Base-by-base conservation (phyloP, 53 echinoderm and acorn worm genomes). In the Antedon mediterranea region DNA sequence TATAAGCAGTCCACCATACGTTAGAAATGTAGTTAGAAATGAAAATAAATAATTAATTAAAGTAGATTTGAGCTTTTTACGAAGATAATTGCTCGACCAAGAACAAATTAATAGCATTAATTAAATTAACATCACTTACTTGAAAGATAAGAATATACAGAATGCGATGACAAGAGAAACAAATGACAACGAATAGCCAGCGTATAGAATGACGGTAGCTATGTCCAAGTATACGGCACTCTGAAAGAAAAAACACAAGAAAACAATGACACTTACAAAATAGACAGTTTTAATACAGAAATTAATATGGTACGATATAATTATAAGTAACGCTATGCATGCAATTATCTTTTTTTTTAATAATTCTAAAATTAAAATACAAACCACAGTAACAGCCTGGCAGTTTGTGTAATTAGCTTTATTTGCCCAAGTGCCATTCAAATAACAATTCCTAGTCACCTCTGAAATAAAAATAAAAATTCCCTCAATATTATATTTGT, bases 151-250 rank as follows among this genome's bases (percentile, higher is more conserved):
- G 41, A 97, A 89, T 18, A 97, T 92, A 73, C 85, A 81, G 70
- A 92, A 97, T 71, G 97, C 97, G 78, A 89, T 92, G 70, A 97
- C 30, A 28, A 97, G 92, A 5, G 97, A 86, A 0, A 85, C 79
- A 44, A 92, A 84, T 4, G 97, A 97, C 23, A 97, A 75, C 43
- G 79, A 75, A 42, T 97, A 92, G 0, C 97, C 97, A 31, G 83
- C 81, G 15, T 87, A 84, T 23, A 84, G 81, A 20, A 91, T 33
- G 4, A 90, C 76, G 29, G 74, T 34, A 5, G 87, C 87, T 23
- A 82, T 15, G 23, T 86, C 86, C 23, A 77, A 73, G 4, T 73
- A 71, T 29, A 77, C 82, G 6, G 81, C 72, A 32, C 84, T 77
- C 73, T 86, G 57, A 4, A 72, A 3, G 72, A 20, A 72, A 57